Conservation (phyloP, 2,113 vertebrate genomes). For the Gnathonemus longibarbis region DNA sequence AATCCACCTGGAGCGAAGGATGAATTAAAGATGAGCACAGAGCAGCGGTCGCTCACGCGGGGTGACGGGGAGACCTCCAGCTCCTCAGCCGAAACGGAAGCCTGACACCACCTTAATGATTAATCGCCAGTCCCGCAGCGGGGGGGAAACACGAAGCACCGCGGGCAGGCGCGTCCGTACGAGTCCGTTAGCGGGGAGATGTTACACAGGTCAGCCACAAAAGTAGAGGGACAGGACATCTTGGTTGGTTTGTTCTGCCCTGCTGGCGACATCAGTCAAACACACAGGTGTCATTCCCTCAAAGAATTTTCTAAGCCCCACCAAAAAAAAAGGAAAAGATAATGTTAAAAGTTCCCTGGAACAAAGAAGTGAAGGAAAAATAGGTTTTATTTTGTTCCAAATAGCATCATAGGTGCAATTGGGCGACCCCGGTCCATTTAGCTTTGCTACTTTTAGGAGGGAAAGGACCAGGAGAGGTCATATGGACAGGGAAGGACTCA, state of each 20-base stretch:
- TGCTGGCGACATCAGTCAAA: not conserved
- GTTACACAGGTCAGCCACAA: not conserved
- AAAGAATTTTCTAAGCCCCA: not conserved
- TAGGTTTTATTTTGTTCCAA: not conserved
- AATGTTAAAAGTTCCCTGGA: not conserved
- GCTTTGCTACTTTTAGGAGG: not conserved
- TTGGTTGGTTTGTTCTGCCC: not conserved
- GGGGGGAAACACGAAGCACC: not conserved
- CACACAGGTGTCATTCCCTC: not conserved
- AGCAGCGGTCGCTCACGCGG: not conserved
- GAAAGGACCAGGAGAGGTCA: not conserved
- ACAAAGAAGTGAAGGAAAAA: not conserved
- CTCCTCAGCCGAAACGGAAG: not conserved
- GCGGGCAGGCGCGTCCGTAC: no score
- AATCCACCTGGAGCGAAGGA: not conserved
- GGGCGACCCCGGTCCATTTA: not conserved
- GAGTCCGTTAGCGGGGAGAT: not conserved
- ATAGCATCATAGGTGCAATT: not conserved
- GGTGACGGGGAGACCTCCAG: not conserved
- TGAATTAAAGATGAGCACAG: constrained; percentile 19
- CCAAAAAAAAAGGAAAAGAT: not conserved
- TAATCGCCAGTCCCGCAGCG: not conserved
- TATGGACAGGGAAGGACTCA: not conserved
- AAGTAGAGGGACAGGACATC: not conserved
- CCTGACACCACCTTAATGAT: constrained; percentile 13